Evolutionary conservation across 2,113 vertebrate genomes (phyloP).

Genomic region (Ctenodactylus gundi): DNA sequence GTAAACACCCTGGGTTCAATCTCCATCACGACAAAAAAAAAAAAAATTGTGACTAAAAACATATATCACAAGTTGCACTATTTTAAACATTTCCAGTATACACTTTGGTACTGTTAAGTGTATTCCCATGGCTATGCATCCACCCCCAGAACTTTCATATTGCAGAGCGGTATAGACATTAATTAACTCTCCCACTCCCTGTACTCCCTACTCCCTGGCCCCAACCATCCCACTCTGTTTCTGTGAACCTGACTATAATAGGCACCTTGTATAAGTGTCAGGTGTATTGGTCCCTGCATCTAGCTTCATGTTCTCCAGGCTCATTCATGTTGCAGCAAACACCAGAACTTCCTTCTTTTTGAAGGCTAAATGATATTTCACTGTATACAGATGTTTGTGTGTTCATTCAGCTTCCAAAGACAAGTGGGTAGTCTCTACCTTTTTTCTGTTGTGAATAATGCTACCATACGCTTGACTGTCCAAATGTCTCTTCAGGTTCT

Average conservation of each 20-base stretch:
- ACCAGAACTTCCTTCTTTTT: neutral
- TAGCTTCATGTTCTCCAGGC: neutral
- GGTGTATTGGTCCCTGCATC: neutral
- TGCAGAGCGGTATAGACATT: rapidly evolving
- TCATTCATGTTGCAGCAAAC: rapidly evolving
- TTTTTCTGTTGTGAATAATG: neutral
- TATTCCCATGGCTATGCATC: too few relatives aligned
- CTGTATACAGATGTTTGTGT: neutral
- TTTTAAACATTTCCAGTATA: too few relatives aligned
- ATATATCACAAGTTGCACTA: too few relatives aligned
- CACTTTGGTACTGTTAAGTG: neutral
- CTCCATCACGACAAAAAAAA: too few relatives aligned
- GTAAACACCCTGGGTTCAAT: too few relatives aligned
- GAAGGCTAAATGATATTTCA: neutral
- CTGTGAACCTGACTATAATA: neutral
- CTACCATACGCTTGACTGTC: rapidly evolving
- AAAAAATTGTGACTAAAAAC: too few relatives aligned
- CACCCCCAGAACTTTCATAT: too few relatives aligned
- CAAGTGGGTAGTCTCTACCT: neutral
- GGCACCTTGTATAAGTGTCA: neutral
- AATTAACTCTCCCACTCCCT: rapidly evolving
- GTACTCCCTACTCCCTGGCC: rapidly evolving
- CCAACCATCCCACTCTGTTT: neutral
- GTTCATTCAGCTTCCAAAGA: neutral
- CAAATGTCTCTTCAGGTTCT: neutral